phyloP scores from a whole-genome alignment of 2,888 invertebrate species.

The Cerastis leucographa region DNA sequence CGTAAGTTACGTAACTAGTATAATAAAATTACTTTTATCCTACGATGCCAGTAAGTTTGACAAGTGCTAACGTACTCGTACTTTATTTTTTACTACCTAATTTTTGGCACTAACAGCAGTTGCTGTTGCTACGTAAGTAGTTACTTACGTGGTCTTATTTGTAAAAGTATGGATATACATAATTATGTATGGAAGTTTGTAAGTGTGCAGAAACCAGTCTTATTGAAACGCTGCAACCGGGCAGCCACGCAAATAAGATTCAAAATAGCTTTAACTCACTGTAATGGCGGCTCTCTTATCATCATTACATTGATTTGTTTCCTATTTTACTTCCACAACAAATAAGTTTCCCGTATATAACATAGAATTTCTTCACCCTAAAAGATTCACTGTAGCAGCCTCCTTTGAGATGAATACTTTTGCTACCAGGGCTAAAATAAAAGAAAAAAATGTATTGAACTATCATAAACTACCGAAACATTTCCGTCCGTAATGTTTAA shows the following conservation, averaged over 20 bases:
- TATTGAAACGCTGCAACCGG: neutral
- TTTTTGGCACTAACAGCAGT: neutral
- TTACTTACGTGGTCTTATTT: neutral
- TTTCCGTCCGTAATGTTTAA: neutral
- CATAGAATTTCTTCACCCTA: neutral
- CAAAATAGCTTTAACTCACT: neutral
- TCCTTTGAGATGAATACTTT: neutral
- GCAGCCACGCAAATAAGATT: neutral
- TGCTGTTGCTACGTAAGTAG: too few relatives aligned
- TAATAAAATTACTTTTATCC: neutral
- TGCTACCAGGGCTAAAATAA: neutral
- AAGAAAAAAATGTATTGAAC: neutral
- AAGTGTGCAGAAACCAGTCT: slow-evolving; percentile 2
- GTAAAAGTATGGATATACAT: neutral
- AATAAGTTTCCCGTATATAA: neutral
- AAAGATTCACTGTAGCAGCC: neutral
- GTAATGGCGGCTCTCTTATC: neutral
- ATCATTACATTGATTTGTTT: neutral
- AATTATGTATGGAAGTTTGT: neutral
- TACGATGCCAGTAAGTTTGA: neutral
- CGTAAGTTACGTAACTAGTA: neutral
- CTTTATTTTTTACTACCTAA: neutral
- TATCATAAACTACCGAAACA: neutral
- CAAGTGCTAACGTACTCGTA: too few relatives aligned
- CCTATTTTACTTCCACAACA: slow-evolving; percentile 6